A percentile compares a stretch with the other conserved stretches of the same genome.
Evolutionary conservation across 2,113 vertebrate genomes (phyloP).

Genomic region (Rattus norvegicus): GRCr8 NC_086035.1:66109501-66110000

Average conservation of each 20-base stretch:
- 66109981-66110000: background rate
- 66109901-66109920: background rate
- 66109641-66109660: background rate
- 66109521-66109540: background rate
- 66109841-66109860: background rate
- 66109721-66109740: background rate
- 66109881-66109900: background rate
- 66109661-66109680: background rate
- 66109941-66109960: background rate
- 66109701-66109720: background rate
- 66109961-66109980: background rate
- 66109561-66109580: background rate
- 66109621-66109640: background rate
- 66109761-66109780: background rate
- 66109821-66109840: background rate
- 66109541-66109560: background rate
- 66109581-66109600: background rate
- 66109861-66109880: background rate
- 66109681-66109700: background rate
- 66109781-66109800: background rate
- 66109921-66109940: background rate
- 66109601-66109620: background rate
- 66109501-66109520: background rate
- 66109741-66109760: background rate
- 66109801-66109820: background rate